These are phyloP conservation scores for Pteronura brasiliensis DNA, from an alignment of 2,113 vertebrate genomes.

Conservation along the genomic window DNA sequence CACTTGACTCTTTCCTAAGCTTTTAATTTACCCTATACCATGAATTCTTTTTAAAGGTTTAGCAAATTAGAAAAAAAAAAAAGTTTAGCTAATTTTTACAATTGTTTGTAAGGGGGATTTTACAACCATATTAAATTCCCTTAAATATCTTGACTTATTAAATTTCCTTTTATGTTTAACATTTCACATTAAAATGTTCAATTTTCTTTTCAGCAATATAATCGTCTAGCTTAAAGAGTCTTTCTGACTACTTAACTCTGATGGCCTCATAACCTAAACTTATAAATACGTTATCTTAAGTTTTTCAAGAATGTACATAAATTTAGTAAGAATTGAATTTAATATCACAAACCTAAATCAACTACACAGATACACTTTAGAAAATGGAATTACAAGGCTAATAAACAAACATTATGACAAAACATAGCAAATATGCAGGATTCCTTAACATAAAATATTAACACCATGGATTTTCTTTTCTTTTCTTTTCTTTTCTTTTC, in stretches of 20 bases:
- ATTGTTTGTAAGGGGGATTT: slow-evolving; percentile 4
- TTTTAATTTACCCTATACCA: neutral
- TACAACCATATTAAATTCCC: neutral
- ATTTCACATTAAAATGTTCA: slow-evolving; percentile 10
- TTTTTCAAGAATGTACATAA: slow-evolving; percentile 2
- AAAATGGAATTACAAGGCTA: slow-evolving; percentile 34
- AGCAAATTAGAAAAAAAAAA: neutral
- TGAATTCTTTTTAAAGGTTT: neutral
- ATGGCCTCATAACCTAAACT: slow-evolving; percentile 26
- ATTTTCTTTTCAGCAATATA: neutral
- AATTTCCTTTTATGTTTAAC: neutral
- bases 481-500: no score
- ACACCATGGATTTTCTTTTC: neutral
- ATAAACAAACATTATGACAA: slow-evolving; percentile 14
- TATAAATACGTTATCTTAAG: neutral
- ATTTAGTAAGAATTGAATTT: slow-evolving; percentile 37
- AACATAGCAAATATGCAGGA: neutral
- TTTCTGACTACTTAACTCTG: neutral
- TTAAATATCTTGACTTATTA: slow-evolving; percentile 4
- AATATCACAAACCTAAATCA: neutral
- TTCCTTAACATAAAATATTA: slow-evolving; percentile 18
- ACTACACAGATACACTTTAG: neutral
- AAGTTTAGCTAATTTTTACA: neutral
- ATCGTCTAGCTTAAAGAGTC: neutral
- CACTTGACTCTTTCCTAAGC: neutral